A percentile compares a stretch with the other conserved stretches of the same genome.
phyloP scores from a whole-genome alignment of 2,888 invertebrate genomes.

The Xiphydria camelus region DNA sequence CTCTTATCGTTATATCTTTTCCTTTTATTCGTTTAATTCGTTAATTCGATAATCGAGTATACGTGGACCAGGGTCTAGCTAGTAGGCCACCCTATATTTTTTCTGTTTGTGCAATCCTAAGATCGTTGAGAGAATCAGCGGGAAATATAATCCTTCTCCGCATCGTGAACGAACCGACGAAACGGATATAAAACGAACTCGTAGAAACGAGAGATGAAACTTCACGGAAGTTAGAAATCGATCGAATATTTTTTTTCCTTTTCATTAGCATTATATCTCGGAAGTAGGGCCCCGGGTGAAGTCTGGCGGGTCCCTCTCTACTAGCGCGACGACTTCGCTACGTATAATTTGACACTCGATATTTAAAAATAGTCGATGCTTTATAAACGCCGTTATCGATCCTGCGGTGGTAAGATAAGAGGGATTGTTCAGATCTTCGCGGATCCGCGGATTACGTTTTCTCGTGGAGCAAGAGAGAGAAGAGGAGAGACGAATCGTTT shows the following conservation, averaged over 20 bases:
- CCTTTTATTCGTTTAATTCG: slow-evolving; percentile 19
- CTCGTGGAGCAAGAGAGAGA: no score
- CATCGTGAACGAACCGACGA: slow-evolving; percentile 1
- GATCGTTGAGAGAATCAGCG: no score
- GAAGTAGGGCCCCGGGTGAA: no score
- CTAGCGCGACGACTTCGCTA: slow-evolving; percentile 15
- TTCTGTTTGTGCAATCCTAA: slow-evolving; percentile 6
- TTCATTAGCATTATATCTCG: slow-evolving; percentile 12
- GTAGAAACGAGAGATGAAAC: slow-evolving; percentile 31
- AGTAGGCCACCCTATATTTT: slow-evolving; percentile 18
- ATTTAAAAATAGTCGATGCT: slow-evolving; percentile 53
- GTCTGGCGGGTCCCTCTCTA: no score
- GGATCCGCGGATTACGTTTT: no score
- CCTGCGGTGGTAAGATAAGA: no score
- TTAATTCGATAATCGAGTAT: slow-evolving; percentile 21
- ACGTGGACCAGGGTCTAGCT: slow-evolving; percentile 22
- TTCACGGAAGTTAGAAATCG: slow-evolving; percentile 43
- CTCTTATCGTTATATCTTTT: neutral
- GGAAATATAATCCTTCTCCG: slow-evolving; percentile 6
- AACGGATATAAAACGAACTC: neutral
- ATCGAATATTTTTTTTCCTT: slow-evolving; percentile 26
- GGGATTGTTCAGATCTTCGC: no score
- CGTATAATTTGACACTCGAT: slow-evolving; percentile 48
- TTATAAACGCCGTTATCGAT: no score
- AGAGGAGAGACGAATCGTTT: no score